A percentile compares a stretch with the other conserved stretches of the same genome.
phyloP scores from a whole-genome alignment of 37 sponge, comb jelly and placozoan species.

The Theonella swinhoei region DNA sequence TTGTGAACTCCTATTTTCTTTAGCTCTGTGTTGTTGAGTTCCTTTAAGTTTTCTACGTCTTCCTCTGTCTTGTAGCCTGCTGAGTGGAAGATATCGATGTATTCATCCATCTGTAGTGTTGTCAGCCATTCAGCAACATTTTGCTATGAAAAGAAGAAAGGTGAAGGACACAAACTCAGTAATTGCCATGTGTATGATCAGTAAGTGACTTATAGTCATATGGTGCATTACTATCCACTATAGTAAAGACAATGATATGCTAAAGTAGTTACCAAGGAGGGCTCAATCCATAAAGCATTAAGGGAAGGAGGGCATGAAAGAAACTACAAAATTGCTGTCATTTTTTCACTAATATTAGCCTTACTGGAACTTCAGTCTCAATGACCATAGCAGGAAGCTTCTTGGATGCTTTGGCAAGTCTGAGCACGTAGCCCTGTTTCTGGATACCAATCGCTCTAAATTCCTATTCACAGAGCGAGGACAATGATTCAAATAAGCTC shows the following conservation, averaged over 20 bases:
- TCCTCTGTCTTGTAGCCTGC: constrained; percentile 62
- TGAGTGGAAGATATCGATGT: constrained; percentile 41
- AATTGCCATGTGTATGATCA: too few relatives aligned
- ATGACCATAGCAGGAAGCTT: constrained; percentile 49
- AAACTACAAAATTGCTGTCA: too few relatives aligned
- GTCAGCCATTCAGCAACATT: constrained; percentile 53
- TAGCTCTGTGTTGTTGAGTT: constrained; percentile 50
- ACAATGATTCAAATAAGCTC: too few relatives aligned
- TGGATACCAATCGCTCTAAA: constrained; percentile 68
- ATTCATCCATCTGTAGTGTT: constrained; percentile 51
- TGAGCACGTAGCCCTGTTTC: constrained; percentile 57
- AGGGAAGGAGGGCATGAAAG: too few relatives aligned
- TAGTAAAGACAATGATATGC: too few relatives aligned
- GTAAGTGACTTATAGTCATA: too few relatives aligned
- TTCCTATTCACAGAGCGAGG: too few relatives aligned
- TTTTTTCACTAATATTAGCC: too few relatives aligned
- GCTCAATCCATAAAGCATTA: too few relatives aligned
- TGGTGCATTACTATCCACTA: too few relatives aligned
- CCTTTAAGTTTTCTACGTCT: constrained; percentile 68
- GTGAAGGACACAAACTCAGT: too few relatives aligned
- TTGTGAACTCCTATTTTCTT: constrained; percentile 67
- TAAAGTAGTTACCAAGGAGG: too few relatives aligned
- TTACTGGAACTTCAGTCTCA: constrained; percentile 61
- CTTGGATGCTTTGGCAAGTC: constrained; percentile 57
- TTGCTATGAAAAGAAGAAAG: constrained; percentile 26